phyloP scores from a whole-genome alignment of 2,797 vertebrate species.

The Ara ararauna region DNA sequence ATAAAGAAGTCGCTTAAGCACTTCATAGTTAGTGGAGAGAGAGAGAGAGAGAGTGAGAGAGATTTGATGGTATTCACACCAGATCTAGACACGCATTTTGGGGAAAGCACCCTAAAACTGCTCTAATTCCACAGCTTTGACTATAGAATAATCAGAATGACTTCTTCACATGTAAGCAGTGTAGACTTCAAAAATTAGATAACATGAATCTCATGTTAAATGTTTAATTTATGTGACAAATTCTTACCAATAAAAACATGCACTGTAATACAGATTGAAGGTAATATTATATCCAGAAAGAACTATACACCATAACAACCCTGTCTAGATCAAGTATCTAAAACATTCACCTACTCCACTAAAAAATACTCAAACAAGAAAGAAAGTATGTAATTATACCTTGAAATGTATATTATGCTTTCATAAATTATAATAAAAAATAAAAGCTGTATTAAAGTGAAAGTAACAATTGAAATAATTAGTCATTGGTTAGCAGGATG shows the following conservation, averaged over 20 bases:
- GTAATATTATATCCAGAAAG: neutral
- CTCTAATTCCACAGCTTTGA: neutral
- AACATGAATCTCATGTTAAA: neutral
- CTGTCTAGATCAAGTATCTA: neutral
- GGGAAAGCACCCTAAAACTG: neutral
- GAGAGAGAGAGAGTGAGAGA: rapidly evolving
- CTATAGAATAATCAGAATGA: neutral
- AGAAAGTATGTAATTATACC: neutral
- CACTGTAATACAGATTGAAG: neutral
- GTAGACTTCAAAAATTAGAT: neutral
- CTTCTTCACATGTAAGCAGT: neutral
- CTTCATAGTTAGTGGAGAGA: neutral
- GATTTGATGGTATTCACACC: neutral
- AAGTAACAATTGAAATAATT: slow-evolving; percentile 6
- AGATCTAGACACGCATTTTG: neutral
- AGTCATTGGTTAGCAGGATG: neutral
- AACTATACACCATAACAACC: neutral
- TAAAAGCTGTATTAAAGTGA: neutral
- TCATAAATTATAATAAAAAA: neutral
- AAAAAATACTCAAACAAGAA: neutral
- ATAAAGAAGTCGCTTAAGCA: neutral
- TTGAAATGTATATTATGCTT: neutral
- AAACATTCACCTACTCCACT: neutral
- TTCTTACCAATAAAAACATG: neutral
- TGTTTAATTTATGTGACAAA: neutral